Evolutionary conservation across 2,797 vertebrate genomes (phyloP), one percentile per base, ranked within the genome.

Genomic region (Vipera latastei): DNA sequence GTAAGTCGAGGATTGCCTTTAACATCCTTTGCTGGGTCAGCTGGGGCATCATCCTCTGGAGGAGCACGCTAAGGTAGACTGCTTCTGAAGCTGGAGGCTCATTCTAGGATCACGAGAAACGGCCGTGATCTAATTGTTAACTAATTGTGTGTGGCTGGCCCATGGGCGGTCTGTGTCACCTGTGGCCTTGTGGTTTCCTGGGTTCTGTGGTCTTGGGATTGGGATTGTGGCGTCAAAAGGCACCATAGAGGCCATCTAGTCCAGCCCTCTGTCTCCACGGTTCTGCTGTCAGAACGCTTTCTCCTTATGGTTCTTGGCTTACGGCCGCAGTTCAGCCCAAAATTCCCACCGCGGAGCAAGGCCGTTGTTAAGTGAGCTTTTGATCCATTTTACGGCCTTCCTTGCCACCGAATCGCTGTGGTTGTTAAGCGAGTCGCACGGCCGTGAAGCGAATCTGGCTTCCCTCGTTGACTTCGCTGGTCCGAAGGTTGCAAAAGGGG

Each of bases 401-500:
- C 1, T 65, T 65, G 28, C 13, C 4, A 1, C 26, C 0, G 26
- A 63, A 61, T 28, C 1, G 0, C 60, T 3, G 60, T 0, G 2
- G 18, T 6, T 26, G 11, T 32, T 69, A 69, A 16, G 65, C 16
- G 6, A 16, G 63, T 5, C 2, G 6, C 63, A 32, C 0, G 13
- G 13, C 2, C 5, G 13, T 32, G 1, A 32, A 69, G 13, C 16
- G 2, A 32, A 69, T 6, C 63, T 6, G 0, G n/a, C n/a, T 69
- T 32, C 65, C n/a, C 14, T 1, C 6, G 0, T 69, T 32, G 5
- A 32, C n/a, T 69, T 32, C 0, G 5, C 63, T 5, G 2, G 13
- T 6, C 28, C 0, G 63, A 6, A 65, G 13, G 28, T 6, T 1
- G 5, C 63, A 6, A n/a, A 65, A n/a, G 65, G 65, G 5, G 28